Evolutionary conservation across 2,113 vertebrate genomes (phyloP).

Genomic region (Pelobates fuscus): DNA sequence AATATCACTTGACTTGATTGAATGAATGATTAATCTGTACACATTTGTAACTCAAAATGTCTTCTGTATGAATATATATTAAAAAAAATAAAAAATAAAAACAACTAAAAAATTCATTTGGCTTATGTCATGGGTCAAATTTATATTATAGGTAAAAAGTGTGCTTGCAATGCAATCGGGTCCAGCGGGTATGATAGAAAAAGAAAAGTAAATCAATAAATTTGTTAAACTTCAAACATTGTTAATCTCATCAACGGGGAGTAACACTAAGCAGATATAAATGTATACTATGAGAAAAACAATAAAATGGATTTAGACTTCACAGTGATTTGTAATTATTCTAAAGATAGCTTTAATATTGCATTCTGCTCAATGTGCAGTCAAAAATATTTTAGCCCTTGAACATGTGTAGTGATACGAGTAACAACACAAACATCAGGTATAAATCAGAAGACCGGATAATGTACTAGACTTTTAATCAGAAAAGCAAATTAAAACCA

Average conservation of each 20-base stretch:
- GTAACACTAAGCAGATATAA: background rate
- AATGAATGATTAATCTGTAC: background rate
- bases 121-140: too few species aligned
- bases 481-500: background rate
- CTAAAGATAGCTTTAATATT: conserved; percentile 11
- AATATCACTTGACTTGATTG: background rate
- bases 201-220: background rate
- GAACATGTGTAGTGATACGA: background rate
- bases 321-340: background rate
- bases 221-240: background rate
- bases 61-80: too few species aligned
- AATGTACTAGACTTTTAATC: background rate
- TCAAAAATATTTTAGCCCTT: conserved; percentile 30
- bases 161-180: too few species aligned
- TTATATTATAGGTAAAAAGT: background rate
- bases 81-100: too few species aligned
- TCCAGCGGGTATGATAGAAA: too few species aligned
- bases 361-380: conserved; percentile 1
- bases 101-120: too few species aligned
- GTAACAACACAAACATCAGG: background rate
- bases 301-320: background rate
- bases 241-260: background rate
- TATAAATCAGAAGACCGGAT: background rate
- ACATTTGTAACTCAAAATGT: background rate
- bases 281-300: background rate